A percentile compares a stretch with the other conserved stretches of the same genome.
Evolutionary conservation across 2,888 invertebrate species (phyloP).

Genomic region (Ochlodes sylvanus): DNA sequence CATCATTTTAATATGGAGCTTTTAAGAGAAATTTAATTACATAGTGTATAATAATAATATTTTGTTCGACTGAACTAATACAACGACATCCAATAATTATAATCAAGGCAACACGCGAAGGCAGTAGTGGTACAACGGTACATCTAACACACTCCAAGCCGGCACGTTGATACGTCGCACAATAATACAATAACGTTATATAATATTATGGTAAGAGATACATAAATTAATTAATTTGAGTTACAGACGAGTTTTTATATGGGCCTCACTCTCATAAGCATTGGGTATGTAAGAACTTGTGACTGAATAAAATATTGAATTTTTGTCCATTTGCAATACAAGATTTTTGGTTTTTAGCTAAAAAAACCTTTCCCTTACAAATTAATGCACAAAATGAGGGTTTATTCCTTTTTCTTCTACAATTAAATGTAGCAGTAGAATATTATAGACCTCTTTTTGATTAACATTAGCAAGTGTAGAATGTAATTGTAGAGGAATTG

Average conservation of each 20-base stretch:
- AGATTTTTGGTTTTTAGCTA: too few species aligned
- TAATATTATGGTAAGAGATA: not conserved
- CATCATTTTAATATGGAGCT: conserved; percentile 27
- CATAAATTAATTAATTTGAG: not conserved
- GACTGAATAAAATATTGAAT: too few species aligned
- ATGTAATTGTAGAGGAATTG: too few species aligned
- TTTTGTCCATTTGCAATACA: too few species aligned
- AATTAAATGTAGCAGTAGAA: too few species aligned
- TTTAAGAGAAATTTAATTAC: conserved; percentile 41
- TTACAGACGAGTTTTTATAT: conserved; percentile 25
- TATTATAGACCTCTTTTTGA: too few species aligned
- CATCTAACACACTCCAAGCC: conserved; percentile 35
- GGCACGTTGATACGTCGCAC: conserved; percentile 30
- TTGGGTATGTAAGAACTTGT: too few species aligned
- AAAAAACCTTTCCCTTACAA: too few species aligned
- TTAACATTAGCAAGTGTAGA: too few species aligned
- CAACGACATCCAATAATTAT: conserved; percentile 37
- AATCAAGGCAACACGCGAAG: conserved; percentile 40
- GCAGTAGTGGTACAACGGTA: conserved; percentile 41
- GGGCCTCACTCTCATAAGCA: too few species aligned
- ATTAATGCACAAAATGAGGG: too few species aligned
- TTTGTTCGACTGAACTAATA: conserved; percentile 41
- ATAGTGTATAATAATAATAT: conserved; percentile 38
- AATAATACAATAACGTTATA: not conserved
- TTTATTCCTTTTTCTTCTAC: too few species aligned